Evolutionary conservation across 2,797 vertebrate species (phyloP).

Genomic region (Pachyuromys duprasi): DNA sequence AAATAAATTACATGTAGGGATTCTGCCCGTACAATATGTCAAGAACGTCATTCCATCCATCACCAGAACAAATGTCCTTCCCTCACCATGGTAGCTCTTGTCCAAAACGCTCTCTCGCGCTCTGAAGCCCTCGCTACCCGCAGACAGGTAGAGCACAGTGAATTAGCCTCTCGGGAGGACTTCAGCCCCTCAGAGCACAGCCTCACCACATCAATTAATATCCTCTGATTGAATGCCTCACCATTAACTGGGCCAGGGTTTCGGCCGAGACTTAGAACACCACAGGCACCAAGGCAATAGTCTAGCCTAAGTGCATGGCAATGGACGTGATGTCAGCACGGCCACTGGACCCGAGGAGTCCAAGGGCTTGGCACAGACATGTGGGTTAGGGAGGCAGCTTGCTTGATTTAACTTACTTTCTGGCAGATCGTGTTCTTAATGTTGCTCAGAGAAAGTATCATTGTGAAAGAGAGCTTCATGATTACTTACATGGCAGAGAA

Average conservation of each 20-base stretch:
- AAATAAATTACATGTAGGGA: conserved; percentile 58
- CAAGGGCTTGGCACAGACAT: neutral
- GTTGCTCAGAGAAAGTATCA: neutral
- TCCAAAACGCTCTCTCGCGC: neutral
- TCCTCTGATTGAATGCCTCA: neutral
- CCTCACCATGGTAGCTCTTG: neutral
- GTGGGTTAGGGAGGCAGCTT: neutral
- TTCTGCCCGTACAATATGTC: neutral
- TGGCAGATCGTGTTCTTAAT: neutral
- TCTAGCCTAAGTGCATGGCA: neutral
- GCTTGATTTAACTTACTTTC: neutral
- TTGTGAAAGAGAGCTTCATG: neutral
- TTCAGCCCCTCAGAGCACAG: neutral
- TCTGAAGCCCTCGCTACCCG: neutral
- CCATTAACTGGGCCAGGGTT: neutral
- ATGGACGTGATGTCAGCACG: neutral
- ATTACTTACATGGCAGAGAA: neutral
- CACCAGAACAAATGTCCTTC: neutral
- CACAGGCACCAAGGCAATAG: rapidly evolving
- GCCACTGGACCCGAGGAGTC: rapidly evolving
- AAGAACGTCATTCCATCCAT: conserved; percentile 26
- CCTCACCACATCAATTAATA: conserved; percentile 2
- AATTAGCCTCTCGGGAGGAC: conserved; percentile 68
- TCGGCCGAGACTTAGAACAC: neutral
- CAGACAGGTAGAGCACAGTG: neutral